Percentiles rank a stretch among this genome's conserved stretches.
Conservation (phyloP, 2,888 invertebrate genomes). For the Callyntrura guangdongensis region DNA sequence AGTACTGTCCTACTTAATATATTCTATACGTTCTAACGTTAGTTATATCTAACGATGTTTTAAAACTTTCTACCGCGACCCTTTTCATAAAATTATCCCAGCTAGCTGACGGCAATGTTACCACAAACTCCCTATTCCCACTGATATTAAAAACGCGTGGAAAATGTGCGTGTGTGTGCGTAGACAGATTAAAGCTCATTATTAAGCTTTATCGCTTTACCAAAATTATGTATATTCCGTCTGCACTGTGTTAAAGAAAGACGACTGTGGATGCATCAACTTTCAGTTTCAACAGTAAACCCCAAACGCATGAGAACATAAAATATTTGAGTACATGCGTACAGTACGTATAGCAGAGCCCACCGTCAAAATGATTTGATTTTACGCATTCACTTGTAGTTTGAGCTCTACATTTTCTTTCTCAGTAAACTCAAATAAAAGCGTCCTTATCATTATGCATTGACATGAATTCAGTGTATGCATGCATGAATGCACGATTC, state of each 20-base stretch:
- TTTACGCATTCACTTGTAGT: slow-evolving; percentile 10
- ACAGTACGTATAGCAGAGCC: background rate
- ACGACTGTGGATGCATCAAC: slow-evolving; percentile 26
- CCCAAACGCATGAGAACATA: slow-evolving; percentile 25
- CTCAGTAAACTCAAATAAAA: background rate
- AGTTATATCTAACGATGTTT: too few relatives aligned
- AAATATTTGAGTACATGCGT: background rate
- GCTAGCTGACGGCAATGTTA: background rate
- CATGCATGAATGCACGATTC: slow-evolving; percentile 33
- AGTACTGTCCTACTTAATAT: too few relatives aligned
- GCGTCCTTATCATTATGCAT: slow-evolving; percentile 12
- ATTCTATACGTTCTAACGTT: too few relatives aligned
- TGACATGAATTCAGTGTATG: slow-evolving; percentile 16
- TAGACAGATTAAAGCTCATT: slow-evolving; percentile 47
- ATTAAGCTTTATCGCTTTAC: slow-evolving; percentile 42
- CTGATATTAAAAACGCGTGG: slow-evolving; percentile 4
- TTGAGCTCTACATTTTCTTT: background rate
- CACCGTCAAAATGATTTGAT: background rate
- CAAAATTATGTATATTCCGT: slow-evolving; percentile 1
- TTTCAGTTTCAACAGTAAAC: slow-evolving; percentile 41
- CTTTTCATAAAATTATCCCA: background rate
- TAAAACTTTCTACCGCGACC: too few relatives aligned
- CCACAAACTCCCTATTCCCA: background rate
- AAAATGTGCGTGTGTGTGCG: slow-evolving; percentile 45
- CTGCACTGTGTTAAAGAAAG: background rate